Evolutionary conservation across 2,797 vertebrate genomes (phyloP), one percentile per base, ranked within the genome.

Genomic region (Calcarius lapponicus): DNA sequence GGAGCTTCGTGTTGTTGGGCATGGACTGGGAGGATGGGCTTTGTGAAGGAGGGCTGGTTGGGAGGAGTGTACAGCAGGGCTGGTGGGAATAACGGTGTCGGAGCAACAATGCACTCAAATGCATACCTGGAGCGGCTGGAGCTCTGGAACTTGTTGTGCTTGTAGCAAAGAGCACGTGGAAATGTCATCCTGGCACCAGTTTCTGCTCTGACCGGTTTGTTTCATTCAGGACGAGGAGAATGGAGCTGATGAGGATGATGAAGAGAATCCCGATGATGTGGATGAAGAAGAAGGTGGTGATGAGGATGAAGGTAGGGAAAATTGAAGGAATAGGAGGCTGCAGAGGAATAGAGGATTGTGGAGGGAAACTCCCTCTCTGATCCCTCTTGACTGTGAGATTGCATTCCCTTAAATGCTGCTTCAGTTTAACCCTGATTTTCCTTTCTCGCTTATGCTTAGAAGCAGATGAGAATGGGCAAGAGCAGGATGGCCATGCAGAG

Each of bases 381-480:
- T 74, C 32, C 18, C 17, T 79, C 36, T 71, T 74, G 62, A 57
- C 65, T 56, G 7, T 48, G 58, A 51, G 36, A 57, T 78, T 69
- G 31, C 7, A 5, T 93, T 83, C 21, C 34, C 11, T 47, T 66
- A 74, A 86, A 43, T n/a, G 56, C 45, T 75, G 1, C 56, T 83
- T 81, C 8, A 36, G 0, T 53, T 94, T 93, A 88, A 93, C 11
- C 20, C 0, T 45, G 20, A 12, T 69, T 82, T 91, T 90, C 17
- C 11, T 53, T 26, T 54, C 57, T 65, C 78, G 18, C 10, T 86
- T 45, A 21, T 81, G n/a, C 42, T 91, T 92, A 98, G 97, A 98
- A 96, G 98, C 97, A 96, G 98, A 98, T 0, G 98, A 98, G 92
- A 98, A 98, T 71, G 98, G 98, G 26, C 98, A 98, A 91, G 98